Percentiles rank a stretch among this genome's conserved stretches.
phyloP scores from a whole-genome alignment of 2,113 vertebrate genomes.

The Potamarius usumacintae region DNA sequence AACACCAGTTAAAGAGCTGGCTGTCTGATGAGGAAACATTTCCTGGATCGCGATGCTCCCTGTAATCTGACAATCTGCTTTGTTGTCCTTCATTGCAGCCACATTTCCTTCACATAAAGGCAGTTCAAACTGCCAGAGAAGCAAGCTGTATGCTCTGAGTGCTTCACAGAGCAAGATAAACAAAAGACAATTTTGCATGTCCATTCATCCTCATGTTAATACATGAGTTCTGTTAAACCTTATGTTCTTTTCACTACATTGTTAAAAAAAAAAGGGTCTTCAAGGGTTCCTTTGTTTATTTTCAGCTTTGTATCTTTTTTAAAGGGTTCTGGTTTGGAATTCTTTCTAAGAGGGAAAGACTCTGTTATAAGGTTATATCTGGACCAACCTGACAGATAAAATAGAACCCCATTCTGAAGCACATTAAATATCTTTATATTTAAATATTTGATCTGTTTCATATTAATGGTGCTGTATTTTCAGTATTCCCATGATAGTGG shows the following conservation, averaged over 20 bases:
- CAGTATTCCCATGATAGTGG: not conserved
- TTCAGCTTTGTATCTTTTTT: not conserved
- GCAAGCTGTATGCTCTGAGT: not conserved
- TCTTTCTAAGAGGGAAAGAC: not conserved
- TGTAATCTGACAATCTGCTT: slow-evolving; percentile 52
- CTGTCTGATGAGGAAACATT: slow-evolving; percentile 51
- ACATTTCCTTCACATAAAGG: slow-evolving; percentile 28
- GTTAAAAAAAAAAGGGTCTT: not conserved
- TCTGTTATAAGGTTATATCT: not conserved
- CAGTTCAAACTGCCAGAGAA: slow-evolving; percentile 15
- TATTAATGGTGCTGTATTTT: not conserved
- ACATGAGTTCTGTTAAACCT: not conserved
- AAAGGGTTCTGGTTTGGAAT: not conserved
- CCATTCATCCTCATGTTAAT: slow-evolving; percentile 3
- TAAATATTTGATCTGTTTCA: not conserved
- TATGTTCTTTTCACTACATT: not conserved
- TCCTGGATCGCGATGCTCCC: slow-evolving; percentile 41
- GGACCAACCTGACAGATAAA: not conserved
- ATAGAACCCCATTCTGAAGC: not conserved
- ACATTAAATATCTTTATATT: not conserved
- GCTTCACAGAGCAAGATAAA: not conserved
- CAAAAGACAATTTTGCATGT: not conserved
- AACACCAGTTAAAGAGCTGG: slow-evolving; percentile 51
- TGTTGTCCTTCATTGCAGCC: slow-evolving; percentile 33
- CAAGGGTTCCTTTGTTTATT: not conserved